These are phyloP conservation scores for Gerris lacustris DNA, from an alignment of 2,888 invertebrate species.

Conservation along the genomic window DNA sequence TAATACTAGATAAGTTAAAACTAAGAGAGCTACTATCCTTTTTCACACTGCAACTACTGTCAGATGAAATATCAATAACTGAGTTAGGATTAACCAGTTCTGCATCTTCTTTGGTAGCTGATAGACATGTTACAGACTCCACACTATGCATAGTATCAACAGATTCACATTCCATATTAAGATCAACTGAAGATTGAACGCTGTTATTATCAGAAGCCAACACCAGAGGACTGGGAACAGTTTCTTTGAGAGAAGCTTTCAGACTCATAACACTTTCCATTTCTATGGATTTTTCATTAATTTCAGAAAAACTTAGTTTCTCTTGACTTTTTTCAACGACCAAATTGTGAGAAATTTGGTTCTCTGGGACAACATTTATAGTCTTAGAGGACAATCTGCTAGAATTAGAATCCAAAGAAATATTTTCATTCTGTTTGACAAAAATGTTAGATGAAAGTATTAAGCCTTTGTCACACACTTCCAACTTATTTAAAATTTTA, in stretches of 20 bases:
- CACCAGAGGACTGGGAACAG: not conserved
- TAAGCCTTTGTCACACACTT: too few relatives aligned
- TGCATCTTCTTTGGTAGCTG: not conserved
- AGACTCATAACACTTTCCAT: too few relatives aligned
- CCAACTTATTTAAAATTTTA: too few relatives aligned
- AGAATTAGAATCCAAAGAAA: too few relatives aligned
- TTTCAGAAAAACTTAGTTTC: too few relatives aligned
- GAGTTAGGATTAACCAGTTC: not conserved
- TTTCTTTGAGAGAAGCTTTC: not conserved
- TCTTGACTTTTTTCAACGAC: too few relatives aligned
- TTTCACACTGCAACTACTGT: not conserved
- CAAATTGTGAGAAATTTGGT: too few relatives aligned
- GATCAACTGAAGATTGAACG: not conserved
- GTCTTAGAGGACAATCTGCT: too few relatives aligned
- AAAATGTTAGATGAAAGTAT: too few relatives aligned
- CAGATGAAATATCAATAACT: not conserved
- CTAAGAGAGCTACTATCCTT: conserved; percentile 1
- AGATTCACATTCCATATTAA: not conserved
- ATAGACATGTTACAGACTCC: not conserved
- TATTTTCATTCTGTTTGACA: too few relatives aligned
- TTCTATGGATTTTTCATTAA: too few relatives aligned
- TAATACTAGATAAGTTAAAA: not conserved
- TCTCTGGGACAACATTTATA: too few relatives aligned
- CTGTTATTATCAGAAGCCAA: not conserved
- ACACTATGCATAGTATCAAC: not conserved